Conservation (phyloP, 2,888 invertebrate species). For the Clistopyga incitator region DNA sequence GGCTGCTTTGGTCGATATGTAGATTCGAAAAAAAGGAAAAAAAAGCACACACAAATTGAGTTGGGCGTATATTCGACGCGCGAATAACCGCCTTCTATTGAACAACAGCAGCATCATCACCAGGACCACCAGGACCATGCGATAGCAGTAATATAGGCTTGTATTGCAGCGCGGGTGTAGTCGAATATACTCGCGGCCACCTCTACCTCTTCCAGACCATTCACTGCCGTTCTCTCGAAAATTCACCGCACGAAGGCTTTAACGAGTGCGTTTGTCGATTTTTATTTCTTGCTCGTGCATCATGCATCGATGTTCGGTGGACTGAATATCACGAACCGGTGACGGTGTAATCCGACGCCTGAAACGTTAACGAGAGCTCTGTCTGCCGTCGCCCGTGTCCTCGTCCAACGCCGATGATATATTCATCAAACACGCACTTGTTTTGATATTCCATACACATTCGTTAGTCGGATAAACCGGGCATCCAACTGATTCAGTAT, state of each 20-base stretch:
- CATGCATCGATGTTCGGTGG: slow-evolving; percentile 23
- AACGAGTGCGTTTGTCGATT: slow-evolving; percentile 48
- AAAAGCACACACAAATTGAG: slow-evolving; percentile 35
- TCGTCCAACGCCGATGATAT: not conserved
- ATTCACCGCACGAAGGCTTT: slow-evolving; percentile 42
- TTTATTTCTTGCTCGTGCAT: slow-evolving; percentile 35
- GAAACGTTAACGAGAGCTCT: slow-evolving; percentile 6
- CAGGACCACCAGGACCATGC: not conserved
- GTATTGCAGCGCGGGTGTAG: not conserved
- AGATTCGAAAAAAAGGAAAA: not conserved
- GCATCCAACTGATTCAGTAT: slow-evolving; percentile 16
- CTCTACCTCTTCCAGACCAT: slow-evolving; percentile 19
- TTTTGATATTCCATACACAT: slow-evolving; percentile 28
- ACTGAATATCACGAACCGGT: slow-evolving; percentile 8
- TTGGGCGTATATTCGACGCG: slow-evolving; percentile 31
- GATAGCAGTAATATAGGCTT: not conserved
- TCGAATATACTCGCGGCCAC: slow-evolving; percentile 36
- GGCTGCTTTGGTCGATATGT: slow-evolving; percentile 4
- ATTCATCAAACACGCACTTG: slow-evolving; percentile 20
- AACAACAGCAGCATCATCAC: not conserved
- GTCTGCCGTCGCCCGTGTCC: not conserved
- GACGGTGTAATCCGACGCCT: slow-evolving; percentile 22
- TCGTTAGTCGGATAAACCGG: not conserved
- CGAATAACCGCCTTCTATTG: slow-evolving; percentile 23
- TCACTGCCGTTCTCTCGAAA: slow-evolving; percentile 34